Evolutionary conservation across 2,113 vertebrate species (phyloP).

Genomic region (Tragelaphus imberbis): DNA sequence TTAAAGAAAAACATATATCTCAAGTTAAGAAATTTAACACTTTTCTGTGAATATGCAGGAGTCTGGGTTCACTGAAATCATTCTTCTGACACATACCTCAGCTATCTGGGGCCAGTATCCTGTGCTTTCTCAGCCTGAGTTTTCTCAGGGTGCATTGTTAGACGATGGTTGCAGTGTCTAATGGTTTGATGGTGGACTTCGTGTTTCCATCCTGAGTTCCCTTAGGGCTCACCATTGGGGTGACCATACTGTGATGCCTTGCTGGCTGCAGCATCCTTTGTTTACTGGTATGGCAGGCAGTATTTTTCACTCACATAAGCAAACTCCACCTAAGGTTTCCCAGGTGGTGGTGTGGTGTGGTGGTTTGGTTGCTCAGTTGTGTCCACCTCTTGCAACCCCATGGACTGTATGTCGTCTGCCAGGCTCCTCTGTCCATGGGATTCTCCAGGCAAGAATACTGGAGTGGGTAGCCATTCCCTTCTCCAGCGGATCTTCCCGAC

Average conservation of each 20-base stretch:
- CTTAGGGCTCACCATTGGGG: neutral
- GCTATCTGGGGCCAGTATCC: neutral
- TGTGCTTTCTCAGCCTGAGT: neutral
- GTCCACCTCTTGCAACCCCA: neutral
- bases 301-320: neutral
- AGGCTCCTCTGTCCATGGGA: no score
- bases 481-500: neutral
- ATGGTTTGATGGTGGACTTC: neutral
- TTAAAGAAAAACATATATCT: neutral
- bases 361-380: neutral
- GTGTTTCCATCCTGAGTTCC: neutral
- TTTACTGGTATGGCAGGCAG: neutral
- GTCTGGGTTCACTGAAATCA: neutral
- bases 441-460: no score
- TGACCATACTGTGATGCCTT: neutral
- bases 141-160: neutral
- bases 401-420: fast-evolving
- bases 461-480: no score
- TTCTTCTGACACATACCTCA: neutral
- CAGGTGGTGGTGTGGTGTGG: neutral
- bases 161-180: neutral
- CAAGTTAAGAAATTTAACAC: neutral
- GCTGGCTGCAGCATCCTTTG: neutral
- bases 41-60: neutral
- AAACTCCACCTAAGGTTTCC: neutral